phyloP scores from a whole-genome alignment of 1,140 invertebrate genomes.

The Hestina assimilis region DNA sequence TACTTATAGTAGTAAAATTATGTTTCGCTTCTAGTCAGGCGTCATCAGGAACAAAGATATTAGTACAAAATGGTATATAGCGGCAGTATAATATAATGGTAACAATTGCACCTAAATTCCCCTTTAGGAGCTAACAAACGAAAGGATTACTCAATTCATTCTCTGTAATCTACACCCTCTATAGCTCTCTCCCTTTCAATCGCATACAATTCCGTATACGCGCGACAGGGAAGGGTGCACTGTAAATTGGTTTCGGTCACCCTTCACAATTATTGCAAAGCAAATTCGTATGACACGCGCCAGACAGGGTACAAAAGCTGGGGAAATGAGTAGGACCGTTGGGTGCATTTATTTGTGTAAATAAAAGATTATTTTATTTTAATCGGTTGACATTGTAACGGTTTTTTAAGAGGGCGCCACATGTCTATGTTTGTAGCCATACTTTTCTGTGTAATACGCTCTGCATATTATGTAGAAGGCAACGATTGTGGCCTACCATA shows the following conservation, averaged over 20 bases:
- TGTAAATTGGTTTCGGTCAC: conserved; percentile 33
- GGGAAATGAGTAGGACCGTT: conserved; percentile 4
- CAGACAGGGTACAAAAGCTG: conserved; percentile 43
- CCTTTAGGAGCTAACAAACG: conserved; percentile 21
- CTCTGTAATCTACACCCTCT: conserved; percentile 21
- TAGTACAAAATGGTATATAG: conserved; percentile 1
- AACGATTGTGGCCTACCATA: too few species aligned
- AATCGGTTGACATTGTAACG: not conserved
- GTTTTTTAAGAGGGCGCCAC: not conserved
- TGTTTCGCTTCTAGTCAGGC: too few species aligned
- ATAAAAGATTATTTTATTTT: conserved; percentile 23
- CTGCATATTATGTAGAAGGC: too few species aligned
- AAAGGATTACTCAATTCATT: conserved; percentile 31
- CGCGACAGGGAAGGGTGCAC: not conserved
- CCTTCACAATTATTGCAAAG: conserved; percentile 45
- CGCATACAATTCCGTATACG: not conserved
- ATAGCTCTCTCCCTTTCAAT: conserved; percentile 10
- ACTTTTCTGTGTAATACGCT: not conserved
- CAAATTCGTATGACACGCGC: conserved; percentile 54
- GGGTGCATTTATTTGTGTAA: conserved; percentile 22
- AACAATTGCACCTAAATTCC: conserved; percentile 19
- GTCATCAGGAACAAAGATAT: too few species aligned
- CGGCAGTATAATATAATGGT: too few species aligned
- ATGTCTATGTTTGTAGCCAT: not conserved
- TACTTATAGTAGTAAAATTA: too few species aligned